Percentiles rank a stretch among this genome's conserved stretches.
These are phyloP conservation scores for Yponomeuta plumbellus DNA, from an alignment of 2,888 invertebrate species.

Conservation along the genomic window DNA sequence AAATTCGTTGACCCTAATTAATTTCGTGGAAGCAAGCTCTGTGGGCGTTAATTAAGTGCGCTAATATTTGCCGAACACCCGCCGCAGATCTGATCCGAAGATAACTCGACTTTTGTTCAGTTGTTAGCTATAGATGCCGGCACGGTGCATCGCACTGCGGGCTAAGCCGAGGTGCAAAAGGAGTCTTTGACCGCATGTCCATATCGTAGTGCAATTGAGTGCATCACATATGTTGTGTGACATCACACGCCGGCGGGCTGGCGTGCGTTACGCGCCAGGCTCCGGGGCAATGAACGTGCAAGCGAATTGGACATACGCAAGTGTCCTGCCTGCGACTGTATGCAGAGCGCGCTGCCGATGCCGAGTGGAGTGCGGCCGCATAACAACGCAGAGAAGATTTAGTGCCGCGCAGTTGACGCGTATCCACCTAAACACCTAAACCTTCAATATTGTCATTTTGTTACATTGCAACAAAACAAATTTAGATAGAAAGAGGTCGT, in stretches of 20 bases:
- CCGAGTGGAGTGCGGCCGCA: slow-evolving; percentile 27
- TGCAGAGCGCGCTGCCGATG: slow-evolving; percentile 36
- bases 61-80: slow-evolving; percentile 58
- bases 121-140: background rate
- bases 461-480: background rate
- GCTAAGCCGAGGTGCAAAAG: background rate
- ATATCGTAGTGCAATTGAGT: slow-evolving; percentile 44
- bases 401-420: slow-evolving; percentile 45
- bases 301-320: slow-evolving; percentile 61
- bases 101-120: slow-evolving; percentile 30
- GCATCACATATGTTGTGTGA: slow-evolving; percentile 53
- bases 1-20: slow-evolving; percentile 73
- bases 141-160: background rate
- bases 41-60: slow-evolving; percentile 63
- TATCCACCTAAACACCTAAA: background rate
- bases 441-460: background rate
- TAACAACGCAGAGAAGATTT: slow-evolving; percentile 49
- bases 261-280: slow-evolving; percentile 51
- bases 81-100: slow-evolving; percentile 26
- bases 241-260: slow-evolving; percentile 47
- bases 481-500: too few species aligned
- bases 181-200: slow-evolving; percentile 14
- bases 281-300: slow-evolving; percentile 62
- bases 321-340: slow-evolving; percentile 41
- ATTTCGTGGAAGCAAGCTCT: slow-evolving; percentile 67